A percentile compares a stretch with the other conserved stretches of the same genome.
phyloP scores from a whole-genome alignment of 2,888 invertebrate genomes.

The Anagyrus pseudococci region DNA sequence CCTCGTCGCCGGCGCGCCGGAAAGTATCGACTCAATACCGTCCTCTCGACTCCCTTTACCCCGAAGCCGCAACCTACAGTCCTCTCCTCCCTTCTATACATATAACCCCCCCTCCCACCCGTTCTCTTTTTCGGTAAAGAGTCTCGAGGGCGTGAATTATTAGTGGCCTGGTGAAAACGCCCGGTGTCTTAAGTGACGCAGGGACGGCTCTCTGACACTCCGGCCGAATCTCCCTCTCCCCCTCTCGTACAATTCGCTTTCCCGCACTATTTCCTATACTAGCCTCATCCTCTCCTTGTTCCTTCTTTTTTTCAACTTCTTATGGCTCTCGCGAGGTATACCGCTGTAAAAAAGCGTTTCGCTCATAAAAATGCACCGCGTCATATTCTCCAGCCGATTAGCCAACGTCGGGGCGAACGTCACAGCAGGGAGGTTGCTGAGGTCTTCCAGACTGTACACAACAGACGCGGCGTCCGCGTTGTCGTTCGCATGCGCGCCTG shows the following conservation, averaged over 20 bases:
- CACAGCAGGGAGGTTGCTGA: no score
- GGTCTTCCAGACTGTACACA: no score
- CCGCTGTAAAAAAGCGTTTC: neutral
- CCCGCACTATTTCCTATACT: neutral
- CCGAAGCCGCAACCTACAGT: no score
- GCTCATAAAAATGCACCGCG: no score
- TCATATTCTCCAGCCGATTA: no score
- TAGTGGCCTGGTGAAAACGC: slow-evolving; percentile 55
- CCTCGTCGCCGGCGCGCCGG: no score
- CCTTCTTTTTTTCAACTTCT: neutral
- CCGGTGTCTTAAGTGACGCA: slow-evolving; percentile 56
- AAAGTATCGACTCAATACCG: no score
- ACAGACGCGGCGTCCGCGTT: no score
- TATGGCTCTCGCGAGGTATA: neutral
- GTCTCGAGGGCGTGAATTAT: slow-evolving; percentile 54
- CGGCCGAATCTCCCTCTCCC: slow-evolving; percentile 60
- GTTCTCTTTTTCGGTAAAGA: slow-evolving; percentile 27
- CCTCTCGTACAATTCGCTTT: slow-evolving; percentile 47
- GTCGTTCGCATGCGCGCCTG: no score
- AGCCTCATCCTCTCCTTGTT: neutral
- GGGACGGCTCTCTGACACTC: slow-evolving; percentile 57
- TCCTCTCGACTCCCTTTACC: no score
- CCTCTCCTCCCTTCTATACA: no score
- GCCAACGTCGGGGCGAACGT: no score
- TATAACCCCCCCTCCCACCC: slow-evolving; percentile 29